Base-by-base conservation (phyloP, 2,888 invertebrate genomes). In the Pocota personata region DNA sequence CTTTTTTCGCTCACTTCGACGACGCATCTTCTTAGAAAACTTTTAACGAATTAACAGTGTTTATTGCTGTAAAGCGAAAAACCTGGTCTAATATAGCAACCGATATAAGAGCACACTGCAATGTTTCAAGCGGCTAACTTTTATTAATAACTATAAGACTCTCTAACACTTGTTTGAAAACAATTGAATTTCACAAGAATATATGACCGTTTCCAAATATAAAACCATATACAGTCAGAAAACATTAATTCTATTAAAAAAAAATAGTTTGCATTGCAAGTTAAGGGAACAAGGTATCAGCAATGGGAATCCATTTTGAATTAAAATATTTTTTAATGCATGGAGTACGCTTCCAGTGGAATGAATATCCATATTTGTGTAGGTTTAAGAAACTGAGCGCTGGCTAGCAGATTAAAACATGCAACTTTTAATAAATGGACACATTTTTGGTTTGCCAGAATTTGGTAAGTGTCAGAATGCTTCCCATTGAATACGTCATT, bases 1-100 rank as follows among this genome's bases (percentile, higher is more conserved):
- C 91, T 95, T 95, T 90, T 95, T 95, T 90, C 94, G 94, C 91
- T 94, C 95, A 93, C 94, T 96, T 93, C 96, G 96, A 89, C 96
- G 95, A 91, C 96, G 95, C 96, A 96, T 96, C 10, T 62, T 75
- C 3, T 19, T 46, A 46, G 8, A 46, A 19, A n/a, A n/a, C n/a
- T 6, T 19, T 14, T 43, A n/a, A n/a, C 2, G 14, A 37, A 62
- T 27, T 64, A 16, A 37, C 30, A 52, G 52, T 16, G 14, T 43
- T 57, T 35, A 30, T 7, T 14, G 10, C 50, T 24, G 35, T 46
- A 27, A 24, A 32, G 30, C 14, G 24, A 12, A 67, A 64, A 32
- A 48, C 75, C 55, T 57, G 57, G 27, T 50, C 5, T 27, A 6
- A 30, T 73, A 10, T 14, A 71, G 4, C 14, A 40, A 62, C 27